Conservation (phyloP, 2,113 vertebrate genomes). For the Ia io region DNA sequence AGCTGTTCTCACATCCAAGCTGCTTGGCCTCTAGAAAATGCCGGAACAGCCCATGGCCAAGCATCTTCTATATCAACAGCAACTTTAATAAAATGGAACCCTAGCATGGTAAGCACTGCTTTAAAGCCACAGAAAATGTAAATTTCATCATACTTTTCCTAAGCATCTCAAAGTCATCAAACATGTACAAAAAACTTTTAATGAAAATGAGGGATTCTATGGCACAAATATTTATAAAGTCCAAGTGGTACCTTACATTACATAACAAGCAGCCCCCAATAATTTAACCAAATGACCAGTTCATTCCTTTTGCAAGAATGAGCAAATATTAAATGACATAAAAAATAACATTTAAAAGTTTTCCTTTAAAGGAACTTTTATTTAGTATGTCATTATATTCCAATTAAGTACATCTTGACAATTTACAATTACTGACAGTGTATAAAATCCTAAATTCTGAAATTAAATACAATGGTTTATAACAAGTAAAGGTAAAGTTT, state of each 20-base stretch:
- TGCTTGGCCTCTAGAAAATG: not conserved
- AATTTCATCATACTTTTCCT: not conserved
- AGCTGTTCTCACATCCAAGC: not conserved
- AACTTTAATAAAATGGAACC: not conserved
- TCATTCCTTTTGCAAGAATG: not conserved
- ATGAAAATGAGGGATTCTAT: not conserved
- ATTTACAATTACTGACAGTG: not conserved
- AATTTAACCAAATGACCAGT: not conserved
- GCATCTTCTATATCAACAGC: not conserved
- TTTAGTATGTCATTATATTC: not conserved
- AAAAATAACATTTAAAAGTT: not conserved
- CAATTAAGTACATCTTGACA: not conserved
- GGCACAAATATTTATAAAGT: not conserved
- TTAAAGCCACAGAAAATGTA: not conserved
- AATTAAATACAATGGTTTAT: not conserved
- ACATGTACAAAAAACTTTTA: not conserved
- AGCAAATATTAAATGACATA: not conserved
- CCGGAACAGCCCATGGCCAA: rapidly evolving
- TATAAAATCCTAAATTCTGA: not conserved
- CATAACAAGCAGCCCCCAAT: not conserved
- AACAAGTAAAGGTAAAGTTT: not conserved
- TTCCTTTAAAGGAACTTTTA: not conserved
- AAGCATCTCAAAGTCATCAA: not conserved
- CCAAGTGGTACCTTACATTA: not conserved
- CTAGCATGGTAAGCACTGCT: not conserved